phyloP scores from a whole-genome alignment of 2,888 invertebrate species.

The Habroteleia sp. region DNA sequence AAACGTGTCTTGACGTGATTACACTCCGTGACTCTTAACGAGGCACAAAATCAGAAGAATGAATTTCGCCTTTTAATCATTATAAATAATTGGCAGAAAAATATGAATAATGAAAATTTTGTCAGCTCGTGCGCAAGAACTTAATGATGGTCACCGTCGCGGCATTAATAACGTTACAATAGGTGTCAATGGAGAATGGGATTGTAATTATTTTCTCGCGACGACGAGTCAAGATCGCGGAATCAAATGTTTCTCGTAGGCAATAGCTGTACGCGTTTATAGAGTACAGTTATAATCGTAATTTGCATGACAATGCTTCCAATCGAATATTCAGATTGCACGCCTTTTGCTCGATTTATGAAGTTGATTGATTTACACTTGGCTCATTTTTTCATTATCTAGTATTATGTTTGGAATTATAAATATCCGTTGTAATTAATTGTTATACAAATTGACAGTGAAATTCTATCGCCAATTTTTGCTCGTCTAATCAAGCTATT shows the following conservation, averaged over 20 bases:
- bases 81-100: slow-evolving; percentile 43
- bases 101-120: slow-evolving; percentile 30
- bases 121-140: slow-evolving; percentile 33
- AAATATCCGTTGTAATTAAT: too few species aligned
- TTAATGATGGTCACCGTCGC: slow-evolving; percentile 39
- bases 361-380: slow-evolving; percentile 43
- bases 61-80: slow-evolving; percentile 35
- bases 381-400: too few species aligned
- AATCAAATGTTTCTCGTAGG: slow-evolving; percentile 12
- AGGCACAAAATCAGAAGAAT: slow-evolving; percentile 6
- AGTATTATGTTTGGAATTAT: too few species aligned
- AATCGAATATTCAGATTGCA: slow-evolving; percentile 45
- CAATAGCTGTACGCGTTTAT: slow-evolving; percentile 22
- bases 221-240: slow-evolving; percentile 27
- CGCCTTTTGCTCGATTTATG: slow-evolving; percentile 24
- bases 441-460: too few species aligned
- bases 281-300: slow-evolving; percentile 54
- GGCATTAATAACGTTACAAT: slow-evolving; percentile 56
- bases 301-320: slow-evolving; percentile 60
- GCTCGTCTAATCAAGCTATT: too few species aligned
- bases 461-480: too few species aligned
- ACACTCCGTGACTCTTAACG: not conserved
- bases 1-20: slow-evolving; percentile 3
- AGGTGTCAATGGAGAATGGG: slow-evolving; percentile 44
- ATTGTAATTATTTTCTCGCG: slow-evolving; percentile 54